Evolutionary conservation across 2,888 invertebrate species (phyloP).

Genomic region (Crocallis elinguaria): DNA sequence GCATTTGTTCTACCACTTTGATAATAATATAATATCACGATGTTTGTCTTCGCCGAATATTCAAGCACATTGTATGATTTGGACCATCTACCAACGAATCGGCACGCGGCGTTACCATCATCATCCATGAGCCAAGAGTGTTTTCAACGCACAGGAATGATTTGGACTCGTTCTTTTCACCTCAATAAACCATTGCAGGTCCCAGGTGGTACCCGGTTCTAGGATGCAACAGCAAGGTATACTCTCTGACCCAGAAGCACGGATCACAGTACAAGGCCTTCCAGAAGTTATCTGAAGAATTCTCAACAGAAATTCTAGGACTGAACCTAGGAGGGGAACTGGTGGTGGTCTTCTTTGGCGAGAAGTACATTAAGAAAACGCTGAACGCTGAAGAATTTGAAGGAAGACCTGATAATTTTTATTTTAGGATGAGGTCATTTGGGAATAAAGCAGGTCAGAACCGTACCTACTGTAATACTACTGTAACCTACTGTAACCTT

Average conservation of each 20-base stretch:
- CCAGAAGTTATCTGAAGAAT: conserved; percentile 70
- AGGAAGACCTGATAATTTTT: conserved; percentile 86
- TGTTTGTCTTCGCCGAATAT: too few species aligned
- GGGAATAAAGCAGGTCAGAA: conserved; percentile 82
- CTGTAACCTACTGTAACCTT: too few species aligned
- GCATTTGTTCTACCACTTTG: too few species aligned
- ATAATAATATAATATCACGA: too few species aligned
- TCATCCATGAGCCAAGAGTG: too few species aligned
- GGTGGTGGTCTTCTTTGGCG: conserved; percentile 81
- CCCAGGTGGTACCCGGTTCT: conserved; percentile 31
- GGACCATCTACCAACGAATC: too few species aligned
- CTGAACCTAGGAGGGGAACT: conserved; percentile 82
- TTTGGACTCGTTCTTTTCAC: not conserved
- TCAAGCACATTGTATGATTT: too few species aligned
- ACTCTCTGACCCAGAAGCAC: conserved; percentile 16
- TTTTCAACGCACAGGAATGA: too few species aligned
- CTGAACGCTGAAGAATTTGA: conserved; percentile 83
- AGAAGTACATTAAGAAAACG: conserved; percentile 79
- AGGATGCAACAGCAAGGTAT: conserved; percentile 17
- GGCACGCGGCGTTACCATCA: too few species aligned
- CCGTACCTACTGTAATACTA: not conserved
- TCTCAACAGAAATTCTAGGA: conserved; percentile 83
- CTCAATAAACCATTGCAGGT: too few species aligned
- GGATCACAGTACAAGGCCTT: conserved; percentile 78
- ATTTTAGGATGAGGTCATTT: conserved; percentile 84